Base-by-base conservation (phyloP, 2,888 invertebrate genomes). In the Dryococelus australis region DNA sequence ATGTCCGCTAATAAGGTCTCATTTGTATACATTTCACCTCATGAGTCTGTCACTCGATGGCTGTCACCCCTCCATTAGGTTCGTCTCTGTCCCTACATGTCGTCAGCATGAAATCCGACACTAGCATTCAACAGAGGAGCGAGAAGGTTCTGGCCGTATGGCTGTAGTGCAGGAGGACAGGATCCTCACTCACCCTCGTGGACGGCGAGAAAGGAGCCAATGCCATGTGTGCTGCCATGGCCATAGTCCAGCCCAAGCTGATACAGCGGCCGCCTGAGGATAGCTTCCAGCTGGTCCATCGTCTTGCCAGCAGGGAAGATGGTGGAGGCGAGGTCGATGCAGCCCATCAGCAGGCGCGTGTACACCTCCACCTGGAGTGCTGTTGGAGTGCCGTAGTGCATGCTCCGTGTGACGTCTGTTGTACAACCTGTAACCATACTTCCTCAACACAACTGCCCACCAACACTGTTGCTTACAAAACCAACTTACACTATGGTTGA, bases 401-500 rank as follows among this genome's bases (percentile, higher is more conserved):
- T 91, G 0, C 95, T 95, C 89, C 95, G 91, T 20, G 95, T 95
- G 0, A 95, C 94, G 91, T 95, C 95, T 8, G 95, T 95, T 0
- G 95, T 95, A 24, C 95, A 95, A 92, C 94, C 94, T 90, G 92
- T 5, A 26, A 65, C 65, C 10, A 16, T n/a, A 0, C 65, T 35
- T 35, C 35, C 35, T 35, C 35, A 35, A 4, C 35, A 35, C 35
- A 35, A 4, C 35, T 35, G 2, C 4, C 35, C 35, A 35, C 35
- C 35, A 35, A 35, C 35, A 35, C 35, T 35, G 35, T 35, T 4
- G 35, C 35, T 35, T 35, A 35, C 35, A 35, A 35, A 4, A 35
- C 35, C 35, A 35, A 35, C 35, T 35, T 35, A 35, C 35, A 35
- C 35, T 35, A 1, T 35, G 35, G 35, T 4, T 35, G 35, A 4